Evolutionary conservation across 1,140 invertebrate species (phyloP).

Genomic region (Euschistus heros): DNA sequence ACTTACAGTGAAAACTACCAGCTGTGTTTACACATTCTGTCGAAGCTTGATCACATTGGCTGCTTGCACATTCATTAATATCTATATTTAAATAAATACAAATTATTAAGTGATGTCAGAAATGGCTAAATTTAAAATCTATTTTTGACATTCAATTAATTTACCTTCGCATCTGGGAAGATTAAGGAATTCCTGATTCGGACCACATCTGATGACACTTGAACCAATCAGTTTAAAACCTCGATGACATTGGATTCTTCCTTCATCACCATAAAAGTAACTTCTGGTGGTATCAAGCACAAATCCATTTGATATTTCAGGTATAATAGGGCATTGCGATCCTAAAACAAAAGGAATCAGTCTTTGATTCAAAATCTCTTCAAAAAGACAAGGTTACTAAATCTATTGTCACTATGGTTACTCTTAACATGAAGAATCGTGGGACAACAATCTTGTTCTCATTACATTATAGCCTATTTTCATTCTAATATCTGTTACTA

Average conservation of each 20-base stretch:
- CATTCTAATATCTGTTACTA: no score
- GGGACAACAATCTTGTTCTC: no score
- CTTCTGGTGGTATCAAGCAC: conserved; percentile 59
- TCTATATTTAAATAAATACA: background rate
- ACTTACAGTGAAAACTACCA: conserved; percentile 87
- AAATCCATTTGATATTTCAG: conserved; percentile 74
- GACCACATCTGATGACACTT: conserved; percentile 79
- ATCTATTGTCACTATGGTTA: no score
- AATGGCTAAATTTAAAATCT: no score
- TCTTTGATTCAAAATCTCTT: no score
- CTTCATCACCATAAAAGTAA: conserved; percentile 84
- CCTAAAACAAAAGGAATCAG: conserved; percentile 37
- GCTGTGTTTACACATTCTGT: conserved; percentile 85
- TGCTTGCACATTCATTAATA: conserved; percentile 73
- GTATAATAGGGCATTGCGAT: conserved; percentile 68
- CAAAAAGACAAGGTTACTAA: no score
- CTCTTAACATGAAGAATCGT: no score
- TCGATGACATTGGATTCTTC: conserved; percentile 81
- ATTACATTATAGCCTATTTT: no score
- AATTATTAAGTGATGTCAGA: background rate
- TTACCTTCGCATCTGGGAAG: conserved; percentile 70
- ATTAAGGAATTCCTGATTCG: conserved; percentile 72
- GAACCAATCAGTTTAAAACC: conserved; percentile 76
- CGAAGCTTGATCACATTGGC: conserved; percentile 79
- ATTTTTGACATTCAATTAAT: background rate